Evolutionary conservation across 2,797 vertebrate genomes (phyloP), one percentile per base, ranked within the genome.

Genomic region (Paedocypris micromegethes): DNA sequence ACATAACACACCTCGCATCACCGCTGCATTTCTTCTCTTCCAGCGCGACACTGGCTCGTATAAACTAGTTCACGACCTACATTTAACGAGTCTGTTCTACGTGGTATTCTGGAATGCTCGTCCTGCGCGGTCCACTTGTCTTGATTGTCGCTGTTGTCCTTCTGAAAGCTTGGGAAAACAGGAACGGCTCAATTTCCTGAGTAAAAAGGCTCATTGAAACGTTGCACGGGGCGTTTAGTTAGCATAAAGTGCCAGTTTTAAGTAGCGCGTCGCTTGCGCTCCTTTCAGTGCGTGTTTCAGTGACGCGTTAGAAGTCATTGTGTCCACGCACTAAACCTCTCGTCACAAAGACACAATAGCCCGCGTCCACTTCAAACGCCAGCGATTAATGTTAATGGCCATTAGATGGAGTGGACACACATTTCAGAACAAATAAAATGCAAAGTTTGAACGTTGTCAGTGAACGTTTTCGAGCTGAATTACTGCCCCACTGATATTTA

Each of bases 341-440:
- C 23, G 23, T 23, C 80, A 86, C 74, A 4, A 41, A 77, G 75
- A 81, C 75, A 93, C 92, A 94, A 94, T 87, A 82, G 80, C 65
- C 75, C 48, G 81, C 83, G 71, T 75, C 83, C 53, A 93, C 93
- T 93, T 95, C 93, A 95, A 95, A 94, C 86, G 88, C 81, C 76
- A 72, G 90, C 89, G 91, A 93, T 94, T 90, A 91, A 93, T 92
- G 91, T 89, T 94, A 94, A 94, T 94, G 92, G 93, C 92, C 88
- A 88, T 90, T 92, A 92, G 88, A 93, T 91, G 82, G 89, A 93
- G 87, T 83, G 73, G 77, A 87, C 78, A 77, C 74, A 80, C 82
- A 81, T 85, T 58, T 58, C 59, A 85, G 81, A 84, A 61, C 85
- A 89, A 90, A 91, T 88, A 86, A 91, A 88, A 89, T 88, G 88